Evolutionary conservation across 2,888 invertebrate genomes (phyloP).

Genomic region (Acanthosepion esculentum): DNA sequence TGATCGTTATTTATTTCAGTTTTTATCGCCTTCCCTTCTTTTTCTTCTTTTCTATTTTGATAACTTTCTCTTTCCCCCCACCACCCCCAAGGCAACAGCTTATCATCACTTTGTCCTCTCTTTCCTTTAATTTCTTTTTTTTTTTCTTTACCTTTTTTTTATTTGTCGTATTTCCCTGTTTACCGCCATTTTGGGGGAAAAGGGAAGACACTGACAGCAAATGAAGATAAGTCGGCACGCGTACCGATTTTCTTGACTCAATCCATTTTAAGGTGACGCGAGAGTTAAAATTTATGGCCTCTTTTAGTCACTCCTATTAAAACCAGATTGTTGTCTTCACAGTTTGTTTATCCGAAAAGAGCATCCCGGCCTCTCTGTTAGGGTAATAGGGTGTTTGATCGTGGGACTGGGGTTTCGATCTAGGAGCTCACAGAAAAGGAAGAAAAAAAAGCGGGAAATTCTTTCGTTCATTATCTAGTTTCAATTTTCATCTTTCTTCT

Average conservation of each 20-base stretch:
- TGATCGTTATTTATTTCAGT: neutral
- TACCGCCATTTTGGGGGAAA: neutral
- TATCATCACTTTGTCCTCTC: too few species aligned
- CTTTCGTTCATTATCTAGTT: too few species aligned
- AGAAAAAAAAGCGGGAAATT: neutral
- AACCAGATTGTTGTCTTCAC: conserved; percentile 20
- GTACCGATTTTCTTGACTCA: neutral
- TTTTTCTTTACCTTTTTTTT: neutral
- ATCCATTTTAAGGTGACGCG: neutral
- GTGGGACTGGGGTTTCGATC: neutral
- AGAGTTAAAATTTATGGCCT: conserved; percentile 7
- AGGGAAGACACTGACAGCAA: neutral
- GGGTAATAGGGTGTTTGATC: neutral
- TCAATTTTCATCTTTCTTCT: too few species aligned
- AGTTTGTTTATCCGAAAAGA: neutral
- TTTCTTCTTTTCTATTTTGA: neutral
- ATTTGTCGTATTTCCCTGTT: neutral
- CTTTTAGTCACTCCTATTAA: neutral
- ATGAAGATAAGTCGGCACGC: neutral
- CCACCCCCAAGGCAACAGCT: neutral
- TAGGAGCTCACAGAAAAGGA: neutral
- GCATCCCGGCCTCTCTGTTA: neutral
- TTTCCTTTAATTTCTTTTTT: neutral
- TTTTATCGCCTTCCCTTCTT: neutral
- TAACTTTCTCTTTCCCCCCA: too few species aligned